Evolutionary conservation across 2,113 vertebrate species (phyloP).

Genomic region (Arizona elegans): DNA sequence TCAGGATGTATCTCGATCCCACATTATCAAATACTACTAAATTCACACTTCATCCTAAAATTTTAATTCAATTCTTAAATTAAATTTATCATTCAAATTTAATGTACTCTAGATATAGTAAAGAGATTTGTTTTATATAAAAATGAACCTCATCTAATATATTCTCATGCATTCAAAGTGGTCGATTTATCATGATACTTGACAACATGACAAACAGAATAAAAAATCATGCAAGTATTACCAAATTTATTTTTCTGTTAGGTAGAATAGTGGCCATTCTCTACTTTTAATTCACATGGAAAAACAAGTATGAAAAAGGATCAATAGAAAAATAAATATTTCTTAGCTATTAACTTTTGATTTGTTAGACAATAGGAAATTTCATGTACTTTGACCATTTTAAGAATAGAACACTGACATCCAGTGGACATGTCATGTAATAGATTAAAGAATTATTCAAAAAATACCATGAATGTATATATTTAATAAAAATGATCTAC

Average conservation of each 20-base stretch:
- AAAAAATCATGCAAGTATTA: background rate
- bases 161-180: background rate
- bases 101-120: background rate
- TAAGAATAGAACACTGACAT: constrained; percentile 57
- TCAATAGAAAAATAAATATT: background rate
- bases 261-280: background rate
- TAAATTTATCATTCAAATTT: background rate
- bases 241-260: background rate
- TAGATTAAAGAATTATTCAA: background rate
- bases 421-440: constrained; percentile 46
- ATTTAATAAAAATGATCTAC: background rate
- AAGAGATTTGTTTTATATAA: background rate
- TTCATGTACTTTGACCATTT: background rate
- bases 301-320: background rate
- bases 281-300: background rate
- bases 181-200: background rate
- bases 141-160: background rate
- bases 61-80: background rate
- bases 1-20: background rate
- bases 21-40: background rate
- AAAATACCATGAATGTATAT: background rate
- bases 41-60: background rate
- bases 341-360: background rate
- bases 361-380: background rate
- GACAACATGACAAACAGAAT: background rate